Percentiles rank a stretch among this genome's conserved stretches.
These are phyloP conservation scores for Cyprinus carpio DNA, from an alignment of 2,113 vertebrate species.

Conservation along the genomic window DNA sequence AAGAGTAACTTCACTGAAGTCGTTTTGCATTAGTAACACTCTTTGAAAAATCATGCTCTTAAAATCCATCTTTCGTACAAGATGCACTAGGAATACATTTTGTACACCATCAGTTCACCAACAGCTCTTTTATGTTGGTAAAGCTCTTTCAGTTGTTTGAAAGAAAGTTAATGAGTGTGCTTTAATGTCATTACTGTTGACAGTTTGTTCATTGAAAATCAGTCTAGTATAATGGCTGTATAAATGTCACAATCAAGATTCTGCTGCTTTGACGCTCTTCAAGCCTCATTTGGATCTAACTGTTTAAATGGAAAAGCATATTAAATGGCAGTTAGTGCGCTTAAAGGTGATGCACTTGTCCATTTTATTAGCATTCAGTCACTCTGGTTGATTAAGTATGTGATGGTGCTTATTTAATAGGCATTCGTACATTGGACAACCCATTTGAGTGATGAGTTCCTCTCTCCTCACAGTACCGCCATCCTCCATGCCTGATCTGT, in stretches of 20 bases:
- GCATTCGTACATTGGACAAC: not conserved
- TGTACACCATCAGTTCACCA: not conserved
- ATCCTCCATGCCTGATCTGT: not conserved
- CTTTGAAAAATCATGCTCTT: too few relatives aligned
- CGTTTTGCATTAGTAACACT: too few relatives aligned
- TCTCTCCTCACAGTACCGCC: not conserved
- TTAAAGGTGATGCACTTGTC: constrained; percentile 48
- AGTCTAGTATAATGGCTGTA: not conserved
- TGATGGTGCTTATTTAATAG: constrained; percentile 42
- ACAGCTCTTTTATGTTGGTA: not conserved
- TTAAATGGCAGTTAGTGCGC: constrained; percentile 41
- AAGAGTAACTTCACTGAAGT: too few relatives aligned
- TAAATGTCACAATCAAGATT: constrained; percentile 10
- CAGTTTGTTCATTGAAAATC: not conserved
- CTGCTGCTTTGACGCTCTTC: constrained; percentile 7
- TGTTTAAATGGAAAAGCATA: constrained; percentile 38
- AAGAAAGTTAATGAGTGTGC: not conserved
- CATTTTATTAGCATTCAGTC: constrained; percentile 45
- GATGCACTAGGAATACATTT: not conserved
- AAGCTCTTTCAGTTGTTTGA: not conserved
- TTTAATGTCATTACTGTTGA: not conserved
- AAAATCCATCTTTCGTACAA: not conserved
- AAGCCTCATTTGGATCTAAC: constrained; percentile 38
- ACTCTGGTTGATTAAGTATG: constrained; percentile 52
- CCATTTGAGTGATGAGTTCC: constrained; percentile 14